Evolutionary conservation across 1,140 invertebrate species (phyloP).

Genomic region (Antheraea pernyi): DNA sequence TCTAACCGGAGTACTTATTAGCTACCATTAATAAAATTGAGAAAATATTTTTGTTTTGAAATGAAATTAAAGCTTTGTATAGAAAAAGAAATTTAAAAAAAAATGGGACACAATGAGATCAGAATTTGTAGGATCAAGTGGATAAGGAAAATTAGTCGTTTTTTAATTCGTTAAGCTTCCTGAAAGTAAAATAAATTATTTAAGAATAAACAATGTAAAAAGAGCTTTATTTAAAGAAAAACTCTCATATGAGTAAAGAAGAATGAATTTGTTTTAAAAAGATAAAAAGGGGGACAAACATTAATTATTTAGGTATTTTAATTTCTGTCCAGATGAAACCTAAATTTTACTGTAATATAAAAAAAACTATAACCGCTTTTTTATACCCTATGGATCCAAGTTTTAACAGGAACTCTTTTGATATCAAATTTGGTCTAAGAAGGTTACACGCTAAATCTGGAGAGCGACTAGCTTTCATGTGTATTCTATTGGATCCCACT

Average conservation of each 20-base stretch:
- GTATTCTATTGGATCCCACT: too few species aligned
- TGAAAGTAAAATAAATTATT: not conserved
- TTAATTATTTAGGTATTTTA: not conserved
- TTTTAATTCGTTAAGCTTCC: not conserved
- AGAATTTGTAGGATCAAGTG: not conserved
- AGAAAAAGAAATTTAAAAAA: not conserved
- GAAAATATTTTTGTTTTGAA: too few species aligned
- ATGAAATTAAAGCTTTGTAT: not conserved
- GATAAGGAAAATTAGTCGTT: constrained; percentile 1
- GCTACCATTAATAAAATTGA: too few species aligned
- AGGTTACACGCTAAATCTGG: too few species aligned
- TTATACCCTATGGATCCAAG: too few species aligned
- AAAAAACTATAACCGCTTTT: too few species aligned
- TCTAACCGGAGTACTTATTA: too few species aligned
- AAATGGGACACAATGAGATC: not conserved
- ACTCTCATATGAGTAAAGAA: not conserved
- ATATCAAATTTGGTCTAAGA: too few species aligned
- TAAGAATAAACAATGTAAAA: not conserved
- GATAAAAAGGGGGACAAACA: not conserved
- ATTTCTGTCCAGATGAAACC: too few species aligned
- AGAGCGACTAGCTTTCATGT: too few species aligned
- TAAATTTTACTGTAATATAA: too few species aligned
- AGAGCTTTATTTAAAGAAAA: not conserved
- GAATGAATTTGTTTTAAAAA: not conserved
- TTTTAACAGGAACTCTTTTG: too few species aligned